Conservation (phyloP, 2,113 vertebrate species). For the Petaurus breviceps region DNA sequence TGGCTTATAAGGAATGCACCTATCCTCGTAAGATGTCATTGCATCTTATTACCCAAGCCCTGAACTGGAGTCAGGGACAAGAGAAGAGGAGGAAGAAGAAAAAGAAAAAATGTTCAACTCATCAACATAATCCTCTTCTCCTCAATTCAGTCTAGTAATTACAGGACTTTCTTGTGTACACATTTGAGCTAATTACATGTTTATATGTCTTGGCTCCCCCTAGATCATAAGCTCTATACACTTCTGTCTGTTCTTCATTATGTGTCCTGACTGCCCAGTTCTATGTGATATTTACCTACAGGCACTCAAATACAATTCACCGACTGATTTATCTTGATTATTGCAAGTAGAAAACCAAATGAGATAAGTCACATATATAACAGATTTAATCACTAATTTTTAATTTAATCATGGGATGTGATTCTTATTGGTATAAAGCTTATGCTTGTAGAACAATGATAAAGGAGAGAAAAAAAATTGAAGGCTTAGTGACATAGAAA, state of each 20-base stretch:
- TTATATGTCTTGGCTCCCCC: slow-evolving; percentile 55
- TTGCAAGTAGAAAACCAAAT: neutral
- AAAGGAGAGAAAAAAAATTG: neutral
- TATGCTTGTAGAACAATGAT: neutral
- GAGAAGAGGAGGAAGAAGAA: slow-evolving; percentile 8
- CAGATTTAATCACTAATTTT: neutral
- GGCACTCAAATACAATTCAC: slow-evolving; percentile 29
- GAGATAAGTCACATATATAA: neutral
- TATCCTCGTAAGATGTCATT: neutral
- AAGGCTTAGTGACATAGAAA: neutral
- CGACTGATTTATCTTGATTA: slow-evolving; percentile 13
- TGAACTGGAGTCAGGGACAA: slow-evolving; percentile 8
- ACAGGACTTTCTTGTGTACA: slow-evolving; percentile 52
- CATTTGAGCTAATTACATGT: slow-evolving; percentile 70
- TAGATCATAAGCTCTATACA: slow-evolving; percentile 57
- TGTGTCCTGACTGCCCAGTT: neutral
- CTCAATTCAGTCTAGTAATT: slow-evolving; percentile 62
- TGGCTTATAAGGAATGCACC: neutral
- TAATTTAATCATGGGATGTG: neutral
- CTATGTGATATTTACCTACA: slow-evolving; percentile 45
- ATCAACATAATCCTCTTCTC: neutral
- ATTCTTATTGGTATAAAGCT: neutral
- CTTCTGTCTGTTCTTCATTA: slow-evolving; percentile 52
- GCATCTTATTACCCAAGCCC: neutral
- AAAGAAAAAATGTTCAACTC: slow-evolving; percentile 7